Percentiles rank a stretch among this genome's conserved stretches.
These are phyloP conservation scores for Drosophila ercepeae DNA, from an alignment of 1,140 invertebrate species.

Conservation along the genomic window DNA sequence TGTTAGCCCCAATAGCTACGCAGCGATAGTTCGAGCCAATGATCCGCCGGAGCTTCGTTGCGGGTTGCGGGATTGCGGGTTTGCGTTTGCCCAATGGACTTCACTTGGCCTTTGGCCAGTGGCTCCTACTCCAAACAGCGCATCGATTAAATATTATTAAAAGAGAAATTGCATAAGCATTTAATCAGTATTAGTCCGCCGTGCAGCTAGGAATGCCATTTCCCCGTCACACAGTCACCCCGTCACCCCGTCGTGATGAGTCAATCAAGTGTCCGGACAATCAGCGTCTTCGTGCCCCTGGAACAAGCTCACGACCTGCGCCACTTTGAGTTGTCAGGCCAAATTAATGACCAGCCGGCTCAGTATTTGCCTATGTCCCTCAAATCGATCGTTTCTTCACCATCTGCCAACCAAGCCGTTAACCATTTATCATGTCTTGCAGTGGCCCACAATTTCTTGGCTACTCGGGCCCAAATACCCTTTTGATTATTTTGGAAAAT, in stretches of 20 bases:
- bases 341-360: constrained; percentile 70
- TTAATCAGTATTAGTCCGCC: constrained; percentile 61
- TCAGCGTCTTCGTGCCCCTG: constrained; percentile 9
- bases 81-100: constrained; percentile 3
- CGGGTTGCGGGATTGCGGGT: too few species aligned
- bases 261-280: constrained; percentile 7
- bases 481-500: constrained; percentile 57
- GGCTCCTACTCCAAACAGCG: constrained; percentile 41
- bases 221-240: too few species aligned
- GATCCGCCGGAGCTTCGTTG: not conserved
- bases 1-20: constrained; percentile 34
- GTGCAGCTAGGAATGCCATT: constrained; percentile 26
- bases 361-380: constrained; percentile 54
- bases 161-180: constrained; percentile 67
- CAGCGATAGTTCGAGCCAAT: constrained; percentile 4
- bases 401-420: constrained; percentile 34
- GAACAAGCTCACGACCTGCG: constrained; percentile 3
- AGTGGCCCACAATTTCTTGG: constrained; percentile 25
- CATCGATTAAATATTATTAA: constrained; percentile 75
- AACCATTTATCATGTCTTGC: constrained; percentile 63
- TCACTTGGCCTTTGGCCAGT: too few species aligned
- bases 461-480: constrained; percentile 52
- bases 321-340: constrained; percentile 44
- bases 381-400: constrained; percentile 50
- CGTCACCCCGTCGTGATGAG: constrained; percentile 10